Base-by-base conservation (phyloP, 2,888 invertebrate genomes). In the Nomada fucata region DNA sequence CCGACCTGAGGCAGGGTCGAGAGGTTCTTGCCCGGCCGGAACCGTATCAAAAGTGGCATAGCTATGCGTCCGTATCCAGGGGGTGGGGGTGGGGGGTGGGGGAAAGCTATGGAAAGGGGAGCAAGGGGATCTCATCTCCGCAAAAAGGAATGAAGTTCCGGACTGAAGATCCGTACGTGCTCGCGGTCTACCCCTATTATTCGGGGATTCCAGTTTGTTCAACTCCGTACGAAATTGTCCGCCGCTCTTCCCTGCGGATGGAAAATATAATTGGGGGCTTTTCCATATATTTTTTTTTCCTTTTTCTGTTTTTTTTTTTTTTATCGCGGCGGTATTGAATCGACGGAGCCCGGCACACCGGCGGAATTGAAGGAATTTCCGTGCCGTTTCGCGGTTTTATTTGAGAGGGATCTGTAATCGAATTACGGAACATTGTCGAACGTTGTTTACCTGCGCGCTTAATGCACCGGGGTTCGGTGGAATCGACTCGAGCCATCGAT, bases 21-120 rank as follows among this genome's bases (percentile, higher is more conserved):
- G 84, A 89, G 89, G 89, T 90, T 84, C 87, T 86, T 82, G 85
- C 73, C 88, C 87, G 87, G 84, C 85, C 85, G 84, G 87, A 91
- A 91, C 87, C 89, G 89, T 91, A 89, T 91, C 87, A 87, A 90
- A 90, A 90, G 85, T 89, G 86, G 85, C 80, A 81, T 86, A 81
- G 80, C 84, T 78, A 53, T 59, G 84, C 82, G 81, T 76, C 50
- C 76, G 60, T 76, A 64, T 74, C 80, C 75, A 68, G 67, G 26
- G 10, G 15, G 15, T 4, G 73, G 59, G n/a, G n/a, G n/a, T n/a
- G n/a, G n/a, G n/a, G n/a, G n/a, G n/a, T n/a, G n/a, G n/a, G n/a
- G n/a, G n/a, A n/a, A n/a, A 72, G 77, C 26, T 53, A 55, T 67
- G 77, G 80, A 76, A 79, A 79, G 79, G 75, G 79, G 71, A 79